A percentile compares a stretch with the other conserved stretches of the same genome.
phyloP scores from a whole-genome alignment of 2,113 vertebrate genomes.

The Gopherus flavomarginatus region DNA sequence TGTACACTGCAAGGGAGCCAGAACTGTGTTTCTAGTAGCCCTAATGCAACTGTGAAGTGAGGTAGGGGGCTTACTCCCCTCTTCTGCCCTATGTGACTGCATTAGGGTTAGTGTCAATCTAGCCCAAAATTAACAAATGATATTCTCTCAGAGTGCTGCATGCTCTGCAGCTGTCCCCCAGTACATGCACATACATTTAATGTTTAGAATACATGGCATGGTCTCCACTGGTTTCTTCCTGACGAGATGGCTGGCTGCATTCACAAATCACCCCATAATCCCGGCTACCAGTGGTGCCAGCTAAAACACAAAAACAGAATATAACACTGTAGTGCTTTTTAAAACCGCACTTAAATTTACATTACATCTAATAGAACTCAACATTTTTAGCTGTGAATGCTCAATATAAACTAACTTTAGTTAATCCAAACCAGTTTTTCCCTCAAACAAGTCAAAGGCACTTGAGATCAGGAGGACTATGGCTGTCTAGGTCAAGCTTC shows the following conservation, averaged over 20 bases:
- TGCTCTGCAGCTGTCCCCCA: constrained; percentile 37
- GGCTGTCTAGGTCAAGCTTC: background rate
- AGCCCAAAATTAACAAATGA: background rate
- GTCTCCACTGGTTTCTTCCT: constrained; percentile 57
- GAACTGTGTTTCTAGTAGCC: constrained; percentile 13
- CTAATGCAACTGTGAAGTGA: background rate
- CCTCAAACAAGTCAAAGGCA: background rate
- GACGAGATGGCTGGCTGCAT: constrained; percentile 27
- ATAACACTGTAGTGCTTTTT: background rate
- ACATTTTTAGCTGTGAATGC: background rate
- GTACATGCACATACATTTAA: constrained; percentile 9
- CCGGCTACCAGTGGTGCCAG: constrained; percentile 55
- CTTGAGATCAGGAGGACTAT: background rate
- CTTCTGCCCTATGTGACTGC: background rate
- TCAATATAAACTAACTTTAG: background rate
- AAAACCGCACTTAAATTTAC: background rate
- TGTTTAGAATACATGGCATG: background rate
- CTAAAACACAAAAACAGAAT: constrained; percentile 48
- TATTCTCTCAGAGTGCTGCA: background rate
- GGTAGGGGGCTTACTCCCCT: background rate
- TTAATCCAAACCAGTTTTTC: background rate
- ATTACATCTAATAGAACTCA: background rate
- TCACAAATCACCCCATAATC: constrained; percentile 27
- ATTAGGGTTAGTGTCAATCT: constrained; percentile 13
- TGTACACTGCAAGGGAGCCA: background rate